A percentile compares a stretch with the other conserved stretches of the same genome.
These are phyloP conservation scores for Amblyjoppa fuscipennis DNA, from an alignment of 2,888 invertebrate species.

Conservation along the genomic window DNA sequence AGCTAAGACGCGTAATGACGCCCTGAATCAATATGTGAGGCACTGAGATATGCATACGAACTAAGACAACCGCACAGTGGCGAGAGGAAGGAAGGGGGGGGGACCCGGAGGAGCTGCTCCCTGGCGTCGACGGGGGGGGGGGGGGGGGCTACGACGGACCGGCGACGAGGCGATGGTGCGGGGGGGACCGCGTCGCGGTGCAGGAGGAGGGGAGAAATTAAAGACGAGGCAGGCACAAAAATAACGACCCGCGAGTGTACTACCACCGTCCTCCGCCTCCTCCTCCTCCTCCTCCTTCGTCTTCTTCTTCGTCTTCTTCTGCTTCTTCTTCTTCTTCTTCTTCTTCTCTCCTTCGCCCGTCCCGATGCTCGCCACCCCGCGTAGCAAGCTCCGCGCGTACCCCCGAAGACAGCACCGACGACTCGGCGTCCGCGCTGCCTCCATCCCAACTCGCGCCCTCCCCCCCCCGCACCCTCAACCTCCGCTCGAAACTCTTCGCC, in stretches of 20 bases:
- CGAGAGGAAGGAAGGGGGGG: slow-evolving; percentile 39
- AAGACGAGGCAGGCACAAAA: slow-evolving; percentile 85
- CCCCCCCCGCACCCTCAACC: slow-evolving; percentile 45
- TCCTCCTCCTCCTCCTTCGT: slow-evolving; percentile 22
- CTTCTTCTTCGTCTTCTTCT: slow-evolving; percentile 44
- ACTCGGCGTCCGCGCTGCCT: slow-evolving; percentile 58
- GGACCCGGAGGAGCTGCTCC: slow-evolving; percentile 63
- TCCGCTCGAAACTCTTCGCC: slow-evolving; percentile 39
- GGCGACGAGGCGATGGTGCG: slow-evolving; percentile 49
- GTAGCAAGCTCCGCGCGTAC: slow-evolving; percentile 26
- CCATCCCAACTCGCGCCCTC: slow-evolving; percentile 36
- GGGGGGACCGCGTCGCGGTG: slow-evolving; percentile 63
- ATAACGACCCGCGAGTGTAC: slow-evolving; percentile 82
- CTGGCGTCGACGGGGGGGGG: slow-evolving; percentile 64
- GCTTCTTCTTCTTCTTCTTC: slow-evolving; percentile 33
- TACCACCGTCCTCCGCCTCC: slow-evolving; percentile 51
- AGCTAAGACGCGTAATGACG: slow-evolving; percentile 85
- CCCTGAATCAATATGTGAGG: slow-evolving; percentile 85
- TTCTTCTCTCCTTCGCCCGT: slow-evolving; percentile 56
- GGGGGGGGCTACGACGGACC: slow-evolving; percentile 45
- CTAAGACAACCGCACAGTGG: slow-evolving; percentile 82
- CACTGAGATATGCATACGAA: slow-evolving; percentile 85
- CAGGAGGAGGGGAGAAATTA: slow-evolving; percentile 83
- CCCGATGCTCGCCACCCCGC: slow-evolving; percentile 45
- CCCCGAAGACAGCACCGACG: slow-evolving; percentile 63